Percentiles rank a stretch among this genome's conserved stretches.
phyloP scores from a whole-genome alignment of 1,140 invertebrate species.

The Drosophila malerkotliana region DNA sequence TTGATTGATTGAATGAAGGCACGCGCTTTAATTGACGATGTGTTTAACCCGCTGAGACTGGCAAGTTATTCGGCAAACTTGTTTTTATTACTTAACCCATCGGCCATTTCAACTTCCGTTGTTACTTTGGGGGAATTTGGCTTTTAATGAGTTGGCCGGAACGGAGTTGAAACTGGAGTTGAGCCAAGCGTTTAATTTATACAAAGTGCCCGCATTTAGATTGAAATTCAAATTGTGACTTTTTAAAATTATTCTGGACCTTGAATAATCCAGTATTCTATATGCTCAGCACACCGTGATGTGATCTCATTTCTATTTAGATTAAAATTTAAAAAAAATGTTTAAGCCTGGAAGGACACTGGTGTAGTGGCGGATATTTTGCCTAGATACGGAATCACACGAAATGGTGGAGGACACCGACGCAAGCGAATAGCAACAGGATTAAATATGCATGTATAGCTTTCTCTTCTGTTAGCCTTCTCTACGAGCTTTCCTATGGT shows the following conservation, averaged over 20 bases:
- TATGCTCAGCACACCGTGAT: conserved; percentile 1
- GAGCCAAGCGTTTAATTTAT: conserved; percentile 20
- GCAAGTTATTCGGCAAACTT: conserved; percentile 11
- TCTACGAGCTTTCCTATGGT: conserved; percentile 50
- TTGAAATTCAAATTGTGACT: conserved; percentile 32
- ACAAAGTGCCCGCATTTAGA: conserved; percentile 23
- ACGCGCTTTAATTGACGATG: conserved; percentile 45
- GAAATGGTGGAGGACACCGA: background rate
- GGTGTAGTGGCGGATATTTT: background rate
- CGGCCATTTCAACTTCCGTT: conserved; percentile 18
- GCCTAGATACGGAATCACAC: conserved; percentile 2
- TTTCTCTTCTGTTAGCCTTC: background rate
- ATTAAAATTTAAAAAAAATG: conserved; percentile 1
- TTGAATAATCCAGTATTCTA: conserved; percentile 20
- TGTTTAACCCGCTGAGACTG: conserved; percentile 25
- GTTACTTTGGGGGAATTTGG: conserved; percentile 21
- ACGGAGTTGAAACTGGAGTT: conserved; percentile 24
- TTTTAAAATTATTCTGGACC: conserved; percentile 15
- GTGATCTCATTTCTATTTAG: conserved; percentile 23
- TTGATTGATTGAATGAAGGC: conserved; percentile 35
- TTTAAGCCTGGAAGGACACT: background rate
- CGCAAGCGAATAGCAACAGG: conserved; percentile 20
- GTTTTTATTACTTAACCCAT: conserved; percentile 4
- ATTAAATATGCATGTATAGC: conserved; percentile 5
- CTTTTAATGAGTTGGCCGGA: conserved; percentile 46